Base-by-base conservation (phyloP, 2,797 vertebrate species). In the Acanthurus leucopareius region DNA sequence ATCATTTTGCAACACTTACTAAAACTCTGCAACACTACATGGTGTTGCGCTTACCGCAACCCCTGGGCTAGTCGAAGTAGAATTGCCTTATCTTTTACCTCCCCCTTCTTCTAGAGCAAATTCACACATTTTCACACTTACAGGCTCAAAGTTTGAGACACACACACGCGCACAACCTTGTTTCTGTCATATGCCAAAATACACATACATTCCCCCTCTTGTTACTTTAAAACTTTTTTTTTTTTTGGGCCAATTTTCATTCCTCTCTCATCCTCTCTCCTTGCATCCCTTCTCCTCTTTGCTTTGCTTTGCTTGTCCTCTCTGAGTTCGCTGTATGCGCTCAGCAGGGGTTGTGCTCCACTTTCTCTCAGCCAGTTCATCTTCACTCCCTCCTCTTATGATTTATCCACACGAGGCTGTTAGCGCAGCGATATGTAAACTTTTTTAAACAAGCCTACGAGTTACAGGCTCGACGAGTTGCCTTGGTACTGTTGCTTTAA, bases 1-100 rank as follows among this genome's bases (percentile, higher is more conserved):
- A 76, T 72, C 15, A 40, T 84, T 90, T 79, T 86, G 88, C 82
- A 89, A 89, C 80, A 78, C 62, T 83, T 78, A 68, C 75, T 78
- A 91, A 82, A 65, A 35, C 72, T 70, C 57, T 88, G 89, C 52
- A 85, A 87, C 82, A 58, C 56, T 44, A 15, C 52, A 4, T 3
- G 10, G 67, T 40, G 45, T 77, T 83, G 77, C 78, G 68, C 65
- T 32, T 40, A 14, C n/a, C 63, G 28, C 45, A 58, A 75, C 82
- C 80, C 32, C 0, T n/a, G 65, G 52, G 79, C 71, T 25, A 56
- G 56, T 78, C 73, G 7, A 59, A 82, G 74, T 22, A 59, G 47
- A 77, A 17, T 73, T 16, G 45, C 59, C 62, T 1, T 7, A 49
- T 73, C 71, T 86, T 80, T 75, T 22, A 81, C 83, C 79, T 61